phyloP scores from a whole-genome alignment of 2,888 invertebrate genomes.

The Thymelicus lineola region DNA sequence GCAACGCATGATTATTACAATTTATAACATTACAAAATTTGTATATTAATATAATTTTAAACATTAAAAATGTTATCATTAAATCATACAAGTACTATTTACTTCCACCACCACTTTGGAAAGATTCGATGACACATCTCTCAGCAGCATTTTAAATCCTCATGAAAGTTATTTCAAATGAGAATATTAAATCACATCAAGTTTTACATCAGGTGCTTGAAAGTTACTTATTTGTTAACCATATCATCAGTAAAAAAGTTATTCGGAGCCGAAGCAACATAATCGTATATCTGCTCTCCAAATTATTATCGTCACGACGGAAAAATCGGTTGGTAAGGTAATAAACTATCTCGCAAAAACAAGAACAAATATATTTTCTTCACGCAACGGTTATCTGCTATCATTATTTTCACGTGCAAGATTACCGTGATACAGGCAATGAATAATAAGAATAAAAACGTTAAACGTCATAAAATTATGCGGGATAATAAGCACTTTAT shows the following conservation, averaged over 20 bases:
- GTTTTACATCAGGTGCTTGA: not conserved
- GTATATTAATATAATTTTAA: too few relatives aligned
- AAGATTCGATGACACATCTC: too few relatives aligned
- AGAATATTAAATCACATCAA: too few relatives aligned
- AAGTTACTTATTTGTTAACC: not conserved
- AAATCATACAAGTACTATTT: too few relatives aligned
- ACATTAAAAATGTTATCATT: too few relatives aligned
- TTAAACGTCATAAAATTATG: slow-evolving; percentile 41
- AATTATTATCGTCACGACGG: slow-evolving; percentile 3
- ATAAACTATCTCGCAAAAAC: slow-evolving; percentile 2
- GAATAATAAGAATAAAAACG: slow-evolving; percentile 36
- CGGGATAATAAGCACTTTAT: slow-evolving; percentile 48
- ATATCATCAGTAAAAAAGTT: not conserved
- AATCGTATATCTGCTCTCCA: not conserved
- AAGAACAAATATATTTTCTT: slow-evolving; percentile 9
- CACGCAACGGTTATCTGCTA: slow-evolving; percentile 1
- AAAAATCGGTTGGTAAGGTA: not conserved
- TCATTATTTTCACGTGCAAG: slow-evolving; percentile 1
- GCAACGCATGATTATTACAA: too few relatives aligned
- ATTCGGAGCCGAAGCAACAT: not conserved
- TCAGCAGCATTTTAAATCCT: too few relatives aligned
- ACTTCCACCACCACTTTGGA: too few relatives aligned
- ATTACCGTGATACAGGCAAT: slow-evolving; percentile 19
- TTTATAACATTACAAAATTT: too few relatives aligned
- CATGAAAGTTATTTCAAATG: too few relatives aligned